Percentiles rank a stretch among this genome's conserved stretches.
These are phyloP conservation scores for Erebia ligea DNA, from an alignment of 2,888 invertebrate species.

Conservation along the genomic window DNA sequence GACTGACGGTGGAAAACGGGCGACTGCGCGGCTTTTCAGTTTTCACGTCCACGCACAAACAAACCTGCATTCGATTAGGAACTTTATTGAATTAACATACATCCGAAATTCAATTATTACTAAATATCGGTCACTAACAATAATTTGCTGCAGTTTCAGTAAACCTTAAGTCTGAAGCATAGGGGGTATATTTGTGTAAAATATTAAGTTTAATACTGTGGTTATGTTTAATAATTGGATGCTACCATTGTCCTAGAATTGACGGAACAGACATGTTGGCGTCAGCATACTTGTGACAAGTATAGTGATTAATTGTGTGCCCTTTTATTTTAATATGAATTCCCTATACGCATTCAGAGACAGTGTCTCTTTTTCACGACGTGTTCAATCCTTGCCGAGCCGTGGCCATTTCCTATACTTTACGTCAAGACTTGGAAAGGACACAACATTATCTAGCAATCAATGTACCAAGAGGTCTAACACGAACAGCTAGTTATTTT, in stretches of 20 bases:
- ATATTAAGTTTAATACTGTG: conserved; percentile 31
- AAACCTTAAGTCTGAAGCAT: conserved; percentile 15
- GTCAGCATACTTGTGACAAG: conserved; percentile 60
- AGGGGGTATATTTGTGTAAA: conserved; percentile 46
- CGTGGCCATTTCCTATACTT: too few relatives aligned
- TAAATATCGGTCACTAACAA: conserved; percentile 29
- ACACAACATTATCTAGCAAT: too few relatives aligned
- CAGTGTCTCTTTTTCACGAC: too few relatives aligned
- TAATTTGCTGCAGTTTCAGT: conserved; percentile 36
- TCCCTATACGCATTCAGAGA: neutral
- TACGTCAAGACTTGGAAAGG: too few relatives aligned
- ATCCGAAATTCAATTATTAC: conserved; percentile 48
- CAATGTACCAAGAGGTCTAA: too few relatives aligned
- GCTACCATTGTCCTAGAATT: conserved; percentile 63
- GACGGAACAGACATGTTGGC: conserved; percentile 67
- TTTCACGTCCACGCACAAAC: conserved; percentile 50
- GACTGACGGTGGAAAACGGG: conserved; percentile 60
- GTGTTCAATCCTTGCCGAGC: too few relatives aligned
- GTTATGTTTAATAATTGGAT: conserved; percentile 29
- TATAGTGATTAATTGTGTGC: conserved; percentile 27
- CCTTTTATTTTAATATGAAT: conserved; percentile 17
- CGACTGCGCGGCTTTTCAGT: conserved; percentile 66
- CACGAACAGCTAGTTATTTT: too few relatives aligned
- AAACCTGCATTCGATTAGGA: conserved; percentile 41
- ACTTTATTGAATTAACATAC: conserved; percentile 44